These are phyloP conservation scores for Chlorodrepanis virens DNA, from an alignment of 2,113 vertebrate species.

Conservation along the genomic window DNA sequence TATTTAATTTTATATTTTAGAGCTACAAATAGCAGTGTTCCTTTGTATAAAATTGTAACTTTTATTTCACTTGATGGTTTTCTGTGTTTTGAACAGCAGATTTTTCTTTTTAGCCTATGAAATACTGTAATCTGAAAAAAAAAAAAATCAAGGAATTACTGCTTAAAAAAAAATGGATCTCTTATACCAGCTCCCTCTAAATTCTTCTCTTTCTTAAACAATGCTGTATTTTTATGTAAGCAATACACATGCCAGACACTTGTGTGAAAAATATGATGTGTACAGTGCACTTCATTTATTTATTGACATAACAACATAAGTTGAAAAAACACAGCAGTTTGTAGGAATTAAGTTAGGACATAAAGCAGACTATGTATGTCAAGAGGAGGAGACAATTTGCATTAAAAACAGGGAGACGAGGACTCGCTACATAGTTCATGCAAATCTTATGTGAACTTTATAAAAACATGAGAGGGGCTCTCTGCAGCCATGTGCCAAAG, in stretches of 20 bases:
- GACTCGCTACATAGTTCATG: neutral
- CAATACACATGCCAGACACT: neutral
- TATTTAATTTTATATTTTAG: neutral
- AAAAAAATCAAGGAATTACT: neutral
- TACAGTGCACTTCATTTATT: slow-evolving; percentile 19
- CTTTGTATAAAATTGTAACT: neutral
- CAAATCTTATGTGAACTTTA: neutral
- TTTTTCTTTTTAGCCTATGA: neutral
- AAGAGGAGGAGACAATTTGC: slow-evolving; percentile 27
- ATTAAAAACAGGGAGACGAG: neutral
- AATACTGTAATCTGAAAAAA: neutral
- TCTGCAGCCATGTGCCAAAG: neutral
- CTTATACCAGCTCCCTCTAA: neutral
- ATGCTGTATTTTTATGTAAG: slow-evolving; percentile 34
- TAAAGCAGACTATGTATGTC: slow-evolving; percentile 36
- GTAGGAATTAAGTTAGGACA: slow-evolving; percentile 51
- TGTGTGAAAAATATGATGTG: slow-evolving; percentile 35
- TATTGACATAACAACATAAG: slow-evolving; percentile 29
- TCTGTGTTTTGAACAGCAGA: neutral
- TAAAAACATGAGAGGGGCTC: neutral
- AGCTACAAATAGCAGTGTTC: neutral
- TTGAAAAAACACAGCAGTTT: slow-evolving; percentile 42
- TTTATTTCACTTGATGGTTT: neutral
- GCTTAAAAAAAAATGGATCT: neutral
- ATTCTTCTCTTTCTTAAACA: slow-evolving; percentile 21